Evolutionary conservation across 2,888 invertebrate species (phyloP).

Genomic region (Limnephilus rhombicus): DNA sequence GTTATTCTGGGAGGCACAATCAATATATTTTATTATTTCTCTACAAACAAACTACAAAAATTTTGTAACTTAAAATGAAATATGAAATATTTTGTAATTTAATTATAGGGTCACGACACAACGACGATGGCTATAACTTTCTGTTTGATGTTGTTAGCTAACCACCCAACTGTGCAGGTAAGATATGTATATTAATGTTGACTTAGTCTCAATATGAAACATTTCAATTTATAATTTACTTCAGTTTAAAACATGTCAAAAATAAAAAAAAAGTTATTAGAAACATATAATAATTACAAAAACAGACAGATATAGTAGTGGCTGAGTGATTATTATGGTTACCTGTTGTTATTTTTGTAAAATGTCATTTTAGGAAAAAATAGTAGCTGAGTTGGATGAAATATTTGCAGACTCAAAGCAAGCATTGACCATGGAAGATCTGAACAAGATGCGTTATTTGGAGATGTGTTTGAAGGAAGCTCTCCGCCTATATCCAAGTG

Average conservation of each 20-base stretch:
- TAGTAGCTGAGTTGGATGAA: constrained; percentile 79
- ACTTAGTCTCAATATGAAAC: too few species aligned
- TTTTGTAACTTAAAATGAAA: neutral
- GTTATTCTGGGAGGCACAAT: too few species aligned
- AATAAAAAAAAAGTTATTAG: neutral
- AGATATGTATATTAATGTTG: too few species aligned
- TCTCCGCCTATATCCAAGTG: constrained; percentile 82
- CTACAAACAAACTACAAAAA: neutral
- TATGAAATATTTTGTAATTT: neutral
- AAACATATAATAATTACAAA: neutral
- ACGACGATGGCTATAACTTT: constrained; percentile 49
- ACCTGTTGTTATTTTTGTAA: neutral
- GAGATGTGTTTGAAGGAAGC: constrained; percentile 85
- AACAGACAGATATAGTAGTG: neutral
- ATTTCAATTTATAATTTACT: neutral
- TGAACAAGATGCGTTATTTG: constrained; percentile 78
- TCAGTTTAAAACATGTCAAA: neutral
- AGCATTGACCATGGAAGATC: constrained; percentile 79
- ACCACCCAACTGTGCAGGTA: constrained; percentile 42
- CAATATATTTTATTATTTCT: too few species aligned
- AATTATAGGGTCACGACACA: constrained; percentile 48
- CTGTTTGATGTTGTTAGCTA: constrained; percentile 47
- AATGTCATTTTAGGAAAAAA: constrained; percentile 78
- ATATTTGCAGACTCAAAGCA: constrained; percentile 81
- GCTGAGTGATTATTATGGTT: neutral